These are phyloP conservation scores for Heterohyrax brucei DNA, from an alignment of 2,797 vertebrate genomes.

Conservation along the genomic window DNA sequence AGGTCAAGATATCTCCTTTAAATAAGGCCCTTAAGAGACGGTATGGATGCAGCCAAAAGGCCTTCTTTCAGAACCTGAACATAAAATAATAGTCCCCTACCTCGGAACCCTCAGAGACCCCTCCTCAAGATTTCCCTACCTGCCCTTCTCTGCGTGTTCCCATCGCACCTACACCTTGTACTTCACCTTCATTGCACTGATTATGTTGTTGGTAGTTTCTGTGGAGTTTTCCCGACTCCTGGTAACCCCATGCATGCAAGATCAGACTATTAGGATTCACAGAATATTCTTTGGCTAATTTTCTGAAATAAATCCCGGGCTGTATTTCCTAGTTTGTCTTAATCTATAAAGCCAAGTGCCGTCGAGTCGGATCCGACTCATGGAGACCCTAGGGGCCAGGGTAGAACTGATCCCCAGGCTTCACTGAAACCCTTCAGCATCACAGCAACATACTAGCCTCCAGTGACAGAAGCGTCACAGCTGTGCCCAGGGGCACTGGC, in stretches of 20 bases:
- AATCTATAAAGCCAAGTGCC: neutral
- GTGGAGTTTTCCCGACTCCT: no score
- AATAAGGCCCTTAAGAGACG: neutral
- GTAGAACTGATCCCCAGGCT: neutral
- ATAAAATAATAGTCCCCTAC: neutral
- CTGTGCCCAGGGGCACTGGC: neutral
- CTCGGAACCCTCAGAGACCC: neutral
- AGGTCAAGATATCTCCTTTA: neutral
- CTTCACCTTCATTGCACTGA: neutral
- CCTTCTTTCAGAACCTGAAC: neutral
- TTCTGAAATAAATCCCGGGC: neutral
- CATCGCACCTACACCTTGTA: neutral
- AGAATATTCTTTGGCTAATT: neutral
- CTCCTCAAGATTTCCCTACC: neutral
- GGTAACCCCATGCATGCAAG: no score
- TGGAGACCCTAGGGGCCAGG: no score
- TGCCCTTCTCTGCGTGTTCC: rapidly evolving
- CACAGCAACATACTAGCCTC: neutral
- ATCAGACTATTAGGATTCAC: neutral
- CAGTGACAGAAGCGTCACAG: neutral
- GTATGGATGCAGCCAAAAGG: neutral
- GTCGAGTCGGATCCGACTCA: no score
- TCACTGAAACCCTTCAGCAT: neutral
- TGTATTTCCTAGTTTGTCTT: neutral
- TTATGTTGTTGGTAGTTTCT: neutral